phyloP scores from a whole-genome alignment of 2,113 vertebrate species.

The Neolamprologus ventralis region DNA sequence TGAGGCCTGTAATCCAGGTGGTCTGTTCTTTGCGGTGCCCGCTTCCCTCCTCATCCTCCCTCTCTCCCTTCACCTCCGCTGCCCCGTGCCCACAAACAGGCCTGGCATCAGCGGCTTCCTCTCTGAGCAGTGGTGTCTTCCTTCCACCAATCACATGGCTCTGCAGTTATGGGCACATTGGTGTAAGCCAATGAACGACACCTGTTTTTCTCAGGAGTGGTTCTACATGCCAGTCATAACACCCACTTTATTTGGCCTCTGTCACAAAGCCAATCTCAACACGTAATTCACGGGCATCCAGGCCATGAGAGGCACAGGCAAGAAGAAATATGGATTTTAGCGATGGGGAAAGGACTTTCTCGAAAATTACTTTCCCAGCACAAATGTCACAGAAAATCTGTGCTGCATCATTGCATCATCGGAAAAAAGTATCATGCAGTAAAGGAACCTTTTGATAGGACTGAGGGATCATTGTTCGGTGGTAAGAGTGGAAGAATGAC shows the following conservation, averaged over 20 bases:
- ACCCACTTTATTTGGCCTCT: constrained; percentile 56
- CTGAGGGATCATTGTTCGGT: constrained; percentile 54
- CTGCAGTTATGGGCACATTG: constrained; percentile 43
- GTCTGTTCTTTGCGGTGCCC: constrained; percentile 17
- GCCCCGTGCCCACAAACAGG: constrained; percentile 30
- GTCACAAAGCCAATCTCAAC: constrained; percentile 55
- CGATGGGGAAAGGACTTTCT: not conserved
- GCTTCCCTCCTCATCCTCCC: not conserved
- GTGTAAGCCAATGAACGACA: constrained; percentile 60
- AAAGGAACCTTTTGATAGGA: constrained; percentile 39
- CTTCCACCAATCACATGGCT: constrained; percentile 43
- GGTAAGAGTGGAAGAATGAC: constrained; percentile 35
- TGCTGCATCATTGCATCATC: constrained; percentile 51
- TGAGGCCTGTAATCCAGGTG: constrained; percentile 61
- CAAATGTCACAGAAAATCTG: constrained; percentile 36
- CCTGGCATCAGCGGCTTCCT: constrained; percentile 37
- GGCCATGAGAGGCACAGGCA: constrained; percentile 12
- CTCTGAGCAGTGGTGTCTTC: constrained; percentile 1
- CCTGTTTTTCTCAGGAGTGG: constrained; percentile 43
- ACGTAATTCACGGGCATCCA: constrained; percentile 35
- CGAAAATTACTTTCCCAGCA: constrained; percentile 44
- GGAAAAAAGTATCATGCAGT: constrained; percentile 31
- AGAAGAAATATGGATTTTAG: constrained; percentile 50
- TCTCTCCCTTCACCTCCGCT: not conserved
- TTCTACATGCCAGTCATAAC: constrained; percentile 64